These are phyloP conservation scores for Hypomecis atomaria DNA, from an alignment of 2,888 invertebrate genomes.

Conservation along the genomic window DNA sequence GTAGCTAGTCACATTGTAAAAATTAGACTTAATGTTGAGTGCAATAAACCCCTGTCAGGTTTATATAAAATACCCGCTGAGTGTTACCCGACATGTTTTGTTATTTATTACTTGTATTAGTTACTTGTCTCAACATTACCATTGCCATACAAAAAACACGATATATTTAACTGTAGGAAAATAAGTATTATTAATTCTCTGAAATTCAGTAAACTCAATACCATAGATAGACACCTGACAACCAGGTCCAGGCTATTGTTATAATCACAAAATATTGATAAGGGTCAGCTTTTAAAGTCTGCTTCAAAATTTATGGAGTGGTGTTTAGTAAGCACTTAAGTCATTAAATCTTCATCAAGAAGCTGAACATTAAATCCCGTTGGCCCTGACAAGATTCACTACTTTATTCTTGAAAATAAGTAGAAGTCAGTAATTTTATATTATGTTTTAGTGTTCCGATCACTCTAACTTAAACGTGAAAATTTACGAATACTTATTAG, in stretches of 20 bases:
- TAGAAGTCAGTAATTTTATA: neutral
- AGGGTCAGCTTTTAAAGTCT: constrained; percentile 11
- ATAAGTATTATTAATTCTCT: no score
- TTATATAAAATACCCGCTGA: no score
- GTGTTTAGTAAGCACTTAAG: constrained; percentile 15
- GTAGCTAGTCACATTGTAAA: no score
- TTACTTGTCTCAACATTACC: no score
- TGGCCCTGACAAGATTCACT: constrained; percentile 26
- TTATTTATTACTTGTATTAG: no score
- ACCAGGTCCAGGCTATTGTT: neutral
- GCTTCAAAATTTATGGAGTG: constrained; percentile 3
- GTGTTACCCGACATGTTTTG: no score
- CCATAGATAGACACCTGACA: constrained; percentile 1
- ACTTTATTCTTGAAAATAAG: constrained; percentile 10
- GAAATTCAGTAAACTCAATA: neutral
- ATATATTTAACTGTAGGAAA: no score
- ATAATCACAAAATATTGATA: constrained; percentile 17
- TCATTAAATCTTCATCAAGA: constrained; percentile 24
- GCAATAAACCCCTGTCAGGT: no score
- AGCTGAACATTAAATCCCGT: constrained; percentile 11
- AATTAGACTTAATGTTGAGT: no score
- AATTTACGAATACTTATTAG: neutral
- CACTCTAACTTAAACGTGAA: neutral
- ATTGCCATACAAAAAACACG: no score
- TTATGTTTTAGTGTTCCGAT: neutral